These are phyloP conservation scores for Leucoraja erinaceus DNA, from an alignment of 2,113 vertebrate genomes.

Conservation along the genomic window DNA sequence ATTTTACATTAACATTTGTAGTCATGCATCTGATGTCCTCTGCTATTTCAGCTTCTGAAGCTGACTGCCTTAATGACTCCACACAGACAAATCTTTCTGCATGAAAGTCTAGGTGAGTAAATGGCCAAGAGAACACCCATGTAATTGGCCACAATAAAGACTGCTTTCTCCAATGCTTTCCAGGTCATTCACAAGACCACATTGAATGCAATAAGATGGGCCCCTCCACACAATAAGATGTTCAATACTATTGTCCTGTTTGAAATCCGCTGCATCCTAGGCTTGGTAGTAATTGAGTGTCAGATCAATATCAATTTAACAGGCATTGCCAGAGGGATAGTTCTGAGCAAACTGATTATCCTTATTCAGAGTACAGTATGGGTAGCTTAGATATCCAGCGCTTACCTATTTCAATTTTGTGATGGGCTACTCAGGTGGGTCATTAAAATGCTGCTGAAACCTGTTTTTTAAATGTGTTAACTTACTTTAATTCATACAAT, in stretches of 20 bases:
- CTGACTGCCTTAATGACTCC: neutral
- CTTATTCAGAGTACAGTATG: neutral
- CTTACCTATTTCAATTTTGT: neutral
- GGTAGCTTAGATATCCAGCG: no score
- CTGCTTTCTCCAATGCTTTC: no score
- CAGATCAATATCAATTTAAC: neutral
- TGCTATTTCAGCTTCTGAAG: neutral
- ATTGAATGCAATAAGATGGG: no score
- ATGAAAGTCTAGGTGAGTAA: neutral
- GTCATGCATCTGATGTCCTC: neutral
- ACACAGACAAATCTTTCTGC: neutral
- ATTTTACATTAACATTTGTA: neutral
- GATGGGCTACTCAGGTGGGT: neutral
- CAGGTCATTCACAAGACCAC: no score
- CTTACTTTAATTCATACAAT: neutral
- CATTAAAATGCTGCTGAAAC: neutral
- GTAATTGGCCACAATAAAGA: no score
- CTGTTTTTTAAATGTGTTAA: neutral
- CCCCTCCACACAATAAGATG: no score
- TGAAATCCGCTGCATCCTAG: neutral
- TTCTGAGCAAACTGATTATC: neutral
- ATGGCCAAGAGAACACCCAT: no score
- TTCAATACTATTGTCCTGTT: neutral
- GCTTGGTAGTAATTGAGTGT: neutral
- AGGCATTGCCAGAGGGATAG: neutral